A percentile compares a stretch with the other conserved stretches of the same genome.
phyloP scores from a whole-genome alignment of 1,140 invertebrate genomes.

The Alviniconcha marisindica region DNA sequence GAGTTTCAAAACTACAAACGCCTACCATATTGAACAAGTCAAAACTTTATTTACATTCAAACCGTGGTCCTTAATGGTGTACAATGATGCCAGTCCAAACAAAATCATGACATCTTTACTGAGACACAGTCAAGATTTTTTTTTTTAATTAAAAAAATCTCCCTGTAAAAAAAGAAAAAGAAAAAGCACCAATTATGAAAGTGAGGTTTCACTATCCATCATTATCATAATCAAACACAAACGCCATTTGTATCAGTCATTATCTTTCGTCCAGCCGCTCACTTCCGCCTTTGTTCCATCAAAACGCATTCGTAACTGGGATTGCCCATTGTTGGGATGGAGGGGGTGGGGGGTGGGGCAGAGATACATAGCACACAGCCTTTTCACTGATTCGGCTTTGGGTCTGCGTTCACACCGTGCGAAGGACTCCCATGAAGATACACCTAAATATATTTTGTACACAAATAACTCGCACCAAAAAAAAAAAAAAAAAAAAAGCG shows the following conservation, averaged over 20 bases:
- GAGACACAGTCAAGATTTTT: neutral
- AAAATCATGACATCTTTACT: neutral
- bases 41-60: conserved; percentile 21
- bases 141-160: neutral
- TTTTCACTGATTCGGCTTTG: too few relatives aligned
- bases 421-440: too few relatives aligned
- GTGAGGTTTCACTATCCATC: neutral
- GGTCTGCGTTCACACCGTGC: too few relatives aligned
- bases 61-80: neutral
- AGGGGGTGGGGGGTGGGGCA: too few relatives aligned
- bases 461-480: too few relatives aligned
- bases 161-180: neutral
- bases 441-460: too few relatives aligned
- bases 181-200: neutral
- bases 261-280: too few relatives aligned
- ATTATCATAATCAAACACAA: neutral
- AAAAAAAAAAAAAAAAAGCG: too few relatives aligned
- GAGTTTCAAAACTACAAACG: neutral
- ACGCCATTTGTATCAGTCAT: neutral
- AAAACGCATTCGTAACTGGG: neutral
- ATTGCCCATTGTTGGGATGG: too few relatives aligned
- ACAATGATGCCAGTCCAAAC: neutral
- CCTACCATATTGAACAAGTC: neutral
- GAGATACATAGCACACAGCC: too few relatives aligned
- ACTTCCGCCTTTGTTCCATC: neutral